These are phyloP conservation scores for Andricus curvator DNA, from an alignment of 2,888 invertebrate genomes.

Conservation along the genomic window DNA sequence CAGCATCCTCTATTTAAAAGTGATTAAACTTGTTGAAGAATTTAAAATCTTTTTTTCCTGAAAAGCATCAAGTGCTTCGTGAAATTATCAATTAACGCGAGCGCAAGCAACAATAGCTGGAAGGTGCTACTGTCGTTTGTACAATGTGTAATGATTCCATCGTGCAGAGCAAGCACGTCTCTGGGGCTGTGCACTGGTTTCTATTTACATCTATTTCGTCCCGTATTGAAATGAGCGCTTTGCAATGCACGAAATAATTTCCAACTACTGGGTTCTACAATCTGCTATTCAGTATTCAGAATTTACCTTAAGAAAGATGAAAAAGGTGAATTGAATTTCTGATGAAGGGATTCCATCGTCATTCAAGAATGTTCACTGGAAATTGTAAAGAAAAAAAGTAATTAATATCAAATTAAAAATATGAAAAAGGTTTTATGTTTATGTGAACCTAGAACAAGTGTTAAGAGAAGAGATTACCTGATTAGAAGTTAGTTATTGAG, in stretches of 20 bases:
- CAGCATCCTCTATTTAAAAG: too few relatives aligned
- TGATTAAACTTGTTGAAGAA: background rate
- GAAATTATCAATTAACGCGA: conserved; percentile 72
- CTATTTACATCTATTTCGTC: conserved; percentile 28
- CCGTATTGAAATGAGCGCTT: conserved; percentile 30
- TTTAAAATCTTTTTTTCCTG: background rate
- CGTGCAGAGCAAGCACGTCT: conserved; percentile 45
- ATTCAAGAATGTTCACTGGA: background rate
- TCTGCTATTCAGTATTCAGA: conserved; percentile 15
- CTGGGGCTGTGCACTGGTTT: conserved; percentile 19
- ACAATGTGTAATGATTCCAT: conserved; percentile 47
- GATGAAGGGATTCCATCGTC: background rate
- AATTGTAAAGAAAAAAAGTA: background rate
- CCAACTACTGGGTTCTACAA: conserved; percentile 21
- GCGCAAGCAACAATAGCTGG: conserved; percentile 69
- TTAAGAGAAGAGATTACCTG: too few relatives aligned
- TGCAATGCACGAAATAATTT: conserved; percentile 32
- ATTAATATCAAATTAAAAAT: too few relatives aligned
- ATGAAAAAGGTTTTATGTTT: too few relatives aligned
- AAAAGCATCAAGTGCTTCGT: conserved; percentile 51
- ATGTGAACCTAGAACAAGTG: too few relatives aligned
- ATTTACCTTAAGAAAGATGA: background rate
- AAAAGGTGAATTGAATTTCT: conserved; percentile 8
- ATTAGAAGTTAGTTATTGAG: too few relatives aligned
- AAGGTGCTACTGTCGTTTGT: conserved; percentile 61